phyloP scores from a whole-genome alignment of 2,888 invertebrate species.

The Vannuccia rotundouncinata region DNA sequence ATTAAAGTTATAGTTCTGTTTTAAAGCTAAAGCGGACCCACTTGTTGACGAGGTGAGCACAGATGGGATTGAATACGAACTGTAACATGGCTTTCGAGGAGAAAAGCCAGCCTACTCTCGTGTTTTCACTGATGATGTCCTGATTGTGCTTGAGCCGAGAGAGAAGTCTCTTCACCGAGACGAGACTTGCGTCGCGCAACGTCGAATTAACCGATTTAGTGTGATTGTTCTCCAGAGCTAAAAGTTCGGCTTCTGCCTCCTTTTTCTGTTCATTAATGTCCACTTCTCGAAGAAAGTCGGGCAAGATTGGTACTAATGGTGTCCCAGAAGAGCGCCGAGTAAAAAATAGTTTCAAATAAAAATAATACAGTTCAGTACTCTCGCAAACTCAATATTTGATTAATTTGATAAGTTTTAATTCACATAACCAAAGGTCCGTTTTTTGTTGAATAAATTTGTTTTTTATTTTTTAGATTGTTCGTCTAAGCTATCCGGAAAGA shows the following conservation, averaged over 20 bases:
- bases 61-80: slow-evolving; percentile 68
- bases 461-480: too few relatives aligned
- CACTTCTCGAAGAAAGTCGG: not conserved
- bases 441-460: too few relatives aligned
- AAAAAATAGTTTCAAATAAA: too few relatives aligned
- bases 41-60: slow-evolving; percentile 65
- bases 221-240: not conserved
- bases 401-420: too few relatives aligned
- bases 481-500: too few relatives aligned
- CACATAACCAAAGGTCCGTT: too few relatives aligned
- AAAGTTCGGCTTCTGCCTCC: not conserved
- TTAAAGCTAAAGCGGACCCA: slow-evolving; percentile 41
- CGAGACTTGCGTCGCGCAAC: not conserved
- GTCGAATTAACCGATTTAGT: not conserved
- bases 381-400: too few relatives aligned
- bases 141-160: not conserved
- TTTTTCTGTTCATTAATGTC: not conserved
- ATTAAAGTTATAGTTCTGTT: not conserved
- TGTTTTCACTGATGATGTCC: slow-evolving; percentile 46
- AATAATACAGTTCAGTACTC: too few relatives aligned
- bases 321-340: too few relatives aligned
- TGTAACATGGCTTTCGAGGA: slow-evolving; percentile 76
- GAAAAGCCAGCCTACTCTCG: slow-evolving; percentile 55
- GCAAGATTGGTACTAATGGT: not conserved
- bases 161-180: not conserved